Conservation (phyloP, 1,140 invertebrate genomes). For the Chrysoperla carnea region DNA sequence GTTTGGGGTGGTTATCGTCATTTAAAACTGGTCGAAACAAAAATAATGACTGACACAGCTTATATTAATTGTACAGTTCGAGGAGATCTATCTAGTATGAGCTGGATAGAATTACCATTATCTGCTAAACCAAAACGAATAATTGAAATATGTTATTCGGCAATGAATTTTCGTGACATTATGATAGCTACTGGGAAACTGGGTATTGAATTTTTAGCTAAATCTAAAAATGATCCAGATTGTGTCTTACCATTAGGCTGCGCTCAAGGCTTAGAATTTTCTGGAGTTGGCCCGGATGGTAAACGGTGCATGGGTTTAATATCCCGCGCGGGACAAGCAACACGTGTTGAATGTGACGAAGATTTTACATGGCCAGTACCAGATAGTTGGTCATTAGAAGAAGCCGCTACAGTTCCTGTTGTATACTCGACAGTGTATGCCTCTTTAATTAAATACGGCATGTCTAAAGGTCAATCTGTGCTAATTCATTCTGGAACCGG, state of each 20-base stretch:
- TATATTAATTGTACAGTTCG: slow-evolving; percentile 59
- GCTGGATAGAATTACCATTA: slow-evolving; percentile 53
- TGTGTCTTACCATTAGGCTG: slow-evolving; percentile 32
- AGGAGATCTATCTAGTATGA: slow-evolving; percentile 71
- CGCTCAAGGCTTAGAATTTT: slow-evolving; percentile 55
- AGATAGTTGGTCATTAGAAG: slow-evolving; percentile 62
- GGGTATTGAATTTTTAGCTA: slow-evolving; percentile 34
- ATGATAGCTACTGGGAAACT: slow-evolving; percentile 63
- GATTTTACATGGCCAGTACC: slow-evolving; percentile 61
- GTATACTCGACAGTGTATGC: slow-evolving; percentile 75
- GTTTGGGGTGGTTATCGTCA: slow-evolving; percentile 71
- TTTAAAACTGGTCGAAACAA: no score
- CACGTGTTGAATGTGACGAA: slow-evolving; percentile 35
- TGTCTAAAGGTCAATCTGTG: slow-evolving; percentile 34
- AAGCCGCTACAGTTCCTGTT: slow-evolving; percentile 76
- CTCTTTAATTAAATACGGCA: slow-evolving; percentile 26
- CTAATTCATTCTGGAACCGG: slow-evolving; percentile 62
- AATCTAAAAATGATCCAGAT: slow-evolving; percentile 35
- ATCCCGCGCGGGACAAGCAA: slow-evolving; percentile 33
- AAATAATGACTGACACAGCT: slow-evolving; percentile 8
- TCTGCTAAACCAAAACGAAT: not conserved
- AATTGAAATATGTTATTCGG: slow-evolving; percentile 33
- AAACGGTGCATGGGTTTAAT: slow-evolving; percentile 53
- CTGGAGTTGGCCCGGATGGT: slow-evolving; percentile 33
- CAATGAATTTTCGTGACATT: slow-evolving; percentile 61